Evolutionary conservation across 2,888 invertebrate species (phyloP), one percentile per base, ranked within the genome.

Genomic region (Sminthurinus aureus): DNA sequence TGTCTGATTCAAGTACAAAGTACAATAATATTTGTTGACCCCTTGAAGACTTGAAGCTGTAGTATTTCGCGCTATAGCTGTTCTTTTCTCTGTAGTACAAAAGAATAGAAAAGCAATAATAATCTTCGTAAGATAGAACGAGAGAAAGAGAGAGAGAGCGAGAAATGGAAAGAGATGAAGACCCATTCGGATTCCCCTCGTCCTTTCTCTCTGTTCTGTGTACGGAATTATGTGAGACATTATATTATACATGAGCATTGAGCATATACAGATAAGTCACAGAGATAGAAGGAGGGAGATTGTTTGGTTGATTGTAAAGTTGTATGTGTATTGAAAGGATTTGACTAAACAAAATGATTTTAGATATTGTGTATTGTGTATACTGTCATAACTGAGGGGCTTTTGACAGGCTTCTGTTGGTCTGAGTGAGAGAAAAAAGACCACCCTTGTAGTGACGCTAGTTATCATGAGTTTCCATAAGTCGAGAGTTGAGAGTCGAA

Each of bases 371-470:
- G 64, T 58, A 71, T 52, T 73, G 73, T 71, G 64, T 51, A 52
- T 84, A 50, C 66, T 84, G 84, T 77, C 81, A 81, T 81, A 79
- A 81, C 81, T 73, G 82, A 84, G 84, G 81, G 83, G 64, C 15
- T 76, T 84, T 82, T 84, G 84, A 82, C 82, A 84, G 84, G 84
- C 82, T 84, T 84, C 84, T 84, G 79, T 84, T 73, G 79, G 38
- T 38, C 6, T 84, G 18, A 76, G 20, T 22, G 80, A 81, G 24
- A 20, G 50, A 18, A 71, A 51, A 80, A n/a, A 69, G 58, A 58
- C 80, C 80, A 81, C 80, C 80, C 80, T 81, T 51, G 80, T 81
- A 22, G 80, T n/a, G 73, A 15, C 71, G 20, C 50, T 80, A 80
- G 50, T 51, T 67, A 22, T 80, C 71, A 71, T 69, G 69, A 79